Base-by-base conservation (phyloP, 2,797 vertebrate species). In the Syngnathus acus region DNA sequence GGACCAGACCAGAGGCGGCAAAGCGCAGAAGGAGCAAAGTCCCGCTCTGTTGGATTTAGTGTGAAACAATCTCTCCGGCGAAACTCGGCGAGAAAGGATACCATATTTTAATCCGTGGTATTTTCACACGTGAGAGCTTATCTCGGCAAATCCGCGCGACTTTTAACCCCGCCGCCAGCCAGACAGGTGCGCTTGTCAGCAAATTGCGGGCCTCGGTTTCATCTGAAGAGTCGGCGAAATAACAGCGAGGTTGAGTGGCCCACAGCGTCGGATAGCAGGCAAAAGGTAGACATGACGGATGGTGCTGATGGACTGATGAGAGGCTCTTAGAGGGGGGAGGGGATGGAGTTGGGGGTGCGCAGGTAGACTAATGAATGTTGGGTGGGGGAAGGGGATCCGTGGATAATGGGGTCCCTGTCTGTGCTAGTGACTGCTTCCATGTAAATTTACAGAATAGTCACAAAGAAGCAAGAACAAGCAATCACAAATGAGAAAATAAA, bases 281-380 rank as follows among this genome's bases (percentile, higher is more conserved):
- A 71, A 62, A 73, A 77, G 74, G 74, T 72, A 78, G 75, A 73
- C 72, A 37, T 37, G 54, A 57, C 73, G 82, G 80, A 68, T 70
- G 38, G 82, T 71, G 83, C 71, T 87, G 84, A 87, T 82, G 79
- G 77, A 62, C 60, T 77, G 83, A 83, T 84, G 74, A 88, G 86
- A 83, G 86, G 82, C 71, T 82, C 80, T 84, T 82, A 81, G 74
- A 77, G 73, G 19, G 9, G 64, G 26, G 53, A 65, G 74, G 58
- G 73, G 70, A 72, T 78, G 0, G 78, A 82, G 16, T 76, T 78
- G 79, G 40, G 8, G 72, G 80, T 71, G 78, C 79, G 83, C 80
- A 86, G 86, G 82, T 88, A 87, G 73, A 78, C 71, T 67, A 74
- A 83, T 84, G 78, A 86, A 81, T 82, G 79, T 82, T 86, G 81